Evolutionary conservation across 1,140 invertebrate species (phyloP).

Genomic region (Drosophila setifemur): DNA sequence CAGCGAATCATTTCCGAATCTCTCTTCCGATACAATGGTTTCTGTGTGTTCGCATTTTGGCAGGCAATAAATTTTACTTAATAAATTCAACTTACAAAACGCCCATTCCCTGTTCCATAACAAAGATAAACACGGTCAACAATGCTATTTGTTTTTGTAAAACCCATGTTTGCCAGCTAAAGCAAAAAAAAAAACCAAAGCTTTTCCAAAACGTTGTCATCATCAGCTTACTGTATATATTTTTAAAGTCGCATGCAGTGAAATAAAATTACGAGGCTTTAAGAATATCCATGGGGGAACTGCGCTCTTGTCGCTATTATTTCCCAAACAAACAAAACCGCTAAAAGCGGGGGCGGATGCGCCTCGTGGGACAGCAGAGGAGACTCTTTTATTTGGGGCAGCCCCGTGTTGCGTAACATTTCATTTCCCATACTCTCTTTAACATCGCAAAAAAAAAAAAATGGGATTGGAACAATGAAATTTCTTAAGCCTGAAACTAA

Average conservation of each 20-base stretch:
- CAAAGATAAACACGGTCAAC: background rate
- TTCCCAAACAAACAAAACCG: slow-evolving; percentile 29
- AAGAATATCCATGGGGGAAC: background rate
- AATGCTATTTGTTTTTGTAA: slow-evolving; percentile 4
- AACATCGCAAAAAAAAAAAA: too few relatives aligned
- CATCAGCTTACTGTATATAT: background rate
- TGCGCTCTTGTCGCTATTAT: slow-evolving; percentile 12
- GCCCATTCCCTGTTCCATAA: background rate
- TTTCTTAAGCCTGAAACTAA: too few relatives aligned
- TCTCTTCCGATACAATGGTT: background rate
- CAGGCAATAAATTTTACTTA: slow-evolving; percentile 5
- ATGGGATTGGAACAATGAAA: too few relatives aligned
- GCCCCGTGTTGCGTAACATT: slow-evolving; percentile 22
- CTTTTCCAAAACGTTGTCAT: too few relatives aligned
- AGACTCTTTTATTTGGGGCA: background rate
- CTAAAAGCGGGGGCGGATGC: slow-evolving; percentile 4
- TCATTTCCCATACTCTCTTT: too few relatives aligned
- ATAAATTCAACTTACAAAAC: too few relatives aligned
- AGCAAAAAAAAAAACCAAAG: slow-evolving; percentile 7
- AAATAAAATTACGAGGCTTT: slow-evolving; percentile 12
- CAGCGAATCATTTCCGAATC: background rate
- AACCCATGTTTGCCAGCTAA: background rate
- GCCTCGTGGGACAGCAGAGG: slow-evolving; percentile 3
- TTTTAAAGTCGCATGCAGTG: background rate
- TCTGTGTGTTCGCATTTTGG: background rate